Evolutionary conservation across 2,113 vertebrate genomes (phyloP).

Genomic region (Verasper variegatus): DNA sequence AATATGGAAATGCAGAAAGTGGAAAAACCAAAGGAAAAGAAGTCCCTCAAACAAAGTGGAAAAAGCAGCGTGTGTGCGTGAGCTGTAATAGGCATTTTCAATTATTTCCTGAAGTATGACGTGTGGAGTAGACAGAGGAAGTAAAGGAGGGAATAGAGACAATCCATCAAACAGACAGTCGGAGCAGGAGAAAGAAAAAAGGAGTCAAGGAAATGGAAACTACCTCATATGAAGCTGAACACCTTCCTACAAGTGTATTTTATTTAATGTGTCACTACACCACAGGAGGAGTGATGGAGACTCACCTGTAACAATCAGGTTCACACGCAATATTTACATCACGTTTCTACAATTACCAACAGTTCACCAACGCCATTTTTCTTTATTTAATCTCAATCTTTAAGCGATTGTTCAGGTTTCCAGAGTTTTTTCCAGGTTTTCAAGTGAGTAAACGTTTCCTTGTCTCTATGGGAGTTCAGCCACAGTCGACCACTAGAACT

Average conservation of each 20-base stretch:
- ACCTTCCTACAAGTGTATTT: slow-evolving; percentile 40
- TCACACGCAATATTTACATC: slow-evolving; percentile 1
- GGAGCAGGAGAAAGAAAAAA: slow-evolving; percentile 18
- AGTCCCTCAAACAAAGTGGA: slow-evolving; percentile 19
- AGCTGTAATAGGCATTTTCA: slow-evolving; percentile 65
- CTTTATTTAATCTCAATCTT: no score
- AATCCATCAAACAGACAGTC: slow-evolving; percentile 74
- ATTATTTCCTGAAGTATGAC: slow-evolving; percentile 66
- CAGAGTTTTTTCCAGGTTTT: no score
- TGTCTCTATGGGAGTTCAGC: slow-evolving; percentile 27
- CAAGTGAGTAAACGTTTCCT: slow-evolving; percentile 10
- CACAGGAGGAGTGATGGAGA: slow-evolving; percentile 11
- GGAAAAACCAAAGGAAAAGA: slow-evolving; percentile 4
- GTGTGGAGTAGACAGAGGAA: slow-evolving; percentile 55
- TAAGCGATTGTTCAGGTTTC: no score
- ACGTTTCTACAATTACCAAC: background rate
- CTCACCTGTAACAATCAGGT: background rate
- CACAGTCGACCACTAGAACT: background rate
- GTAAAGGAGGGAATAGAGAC: slow-evolving; percentile 62
- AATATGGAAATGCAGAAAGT: background rate
- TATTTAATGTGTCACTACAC: slow-evolving; percentile 32
- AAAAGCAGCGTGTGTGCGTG: slow-evolving; percentile 36
- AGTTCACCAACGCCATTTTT: background rate
- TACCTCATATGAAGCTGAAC: slow-evolving; percentile 18
- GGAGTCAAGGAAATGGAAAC: slow-evolving; percentile 7